Percentiles rank a stretch among this genome's conserved stretches.
Evolutionary conservation across 2,113 vertebrate species (phyloP).

Genomic region (Myxocyprinus asiaticus): DNA sequence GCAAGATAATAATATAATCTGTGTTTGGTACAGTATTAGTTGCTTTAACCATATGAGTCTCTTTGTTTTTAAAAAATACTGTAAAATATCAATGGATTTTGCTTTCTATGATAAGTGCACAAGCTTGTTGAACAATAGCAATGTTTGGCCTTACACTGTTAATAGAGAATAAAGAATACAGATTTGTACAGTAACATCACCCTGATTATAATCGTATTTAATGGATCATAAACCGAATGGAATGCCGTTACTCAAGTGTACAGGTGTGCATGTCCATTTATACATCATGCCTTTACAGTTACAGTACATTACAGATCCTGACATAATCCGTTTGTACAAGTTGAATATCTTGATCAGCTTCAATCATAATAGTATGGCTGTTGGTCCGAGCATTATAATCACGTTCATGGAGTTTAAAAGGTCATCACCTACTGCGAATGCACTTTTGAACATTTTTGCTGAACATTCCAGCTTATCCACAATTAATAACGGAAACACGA

Average conservation of each 20-base stretch:
- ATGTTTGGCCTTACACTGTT: constrained; percentile 53
- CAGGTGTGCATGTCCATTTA: constrained; percentile 12
- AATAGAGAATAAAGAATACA: neutral
- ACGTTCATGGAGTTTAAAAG: neutral
- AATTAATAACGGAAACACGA: no score
- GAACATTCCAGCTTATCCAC: constrained; percentile 63
- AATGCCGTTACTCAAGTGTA: neutral
- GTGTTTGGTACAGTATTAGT: neutral
- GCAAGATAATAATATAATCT: neutral
- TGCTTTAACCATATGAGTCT: neutral
- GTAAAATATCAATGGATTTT: neutral
- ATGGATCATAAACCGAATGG: neutral
- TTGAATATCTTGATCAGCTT: neutral
- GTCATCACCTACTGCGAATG: constrained; percentile 56
- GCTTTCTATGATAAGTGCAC: constrained; percentile 52
- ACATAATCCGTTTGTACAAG: neutral
- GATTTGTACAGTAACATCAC: neutral
- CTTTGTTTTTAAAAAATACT: neutral
- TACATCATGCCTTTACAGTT: neutral
- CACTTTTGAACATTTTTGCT: constrained; percentile 63
- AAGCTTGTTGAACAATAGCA: constrained; percentile 54
- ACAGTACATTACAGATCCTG: neutral
- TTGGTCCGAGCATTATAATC: neutral
- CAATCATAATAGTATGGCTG: neutral
- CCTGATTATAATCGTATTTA: neutral